Percentiles rank a stretch among this genome's conserved stretches.
Evolutionary conservation across 2,113 vertebrate species (phyloP).

Genomic region (Chloroceryle aenea): DNA sequence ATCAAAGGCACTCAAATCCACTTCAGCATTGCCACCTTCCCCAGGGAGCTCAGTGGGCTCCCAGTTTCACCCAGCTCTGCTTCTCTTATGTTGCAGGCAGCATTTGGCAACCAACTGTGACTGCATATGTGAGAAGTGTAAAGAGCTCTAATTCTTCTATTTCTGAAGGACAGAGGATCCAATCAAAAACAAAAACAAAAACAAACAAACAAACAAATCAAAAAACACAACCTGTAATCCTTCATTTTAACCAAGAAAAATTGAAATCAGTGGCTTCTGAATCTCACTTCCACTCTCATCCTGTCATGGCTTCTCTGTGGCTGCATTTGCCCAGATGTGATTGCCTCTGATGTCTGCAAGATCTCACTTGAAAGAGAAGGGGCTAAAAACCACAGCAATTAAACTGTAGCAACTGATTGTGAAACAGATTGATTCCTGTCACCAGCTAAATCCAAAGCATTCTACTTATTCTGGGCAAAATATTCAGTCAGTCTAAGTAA

Average conservation of each 20-base stretch:
- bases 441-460: neutral
- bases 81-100: neutral
- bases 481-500: fast-evolving
- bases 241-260: neutral
- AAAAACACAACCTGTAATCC: fast-evolving
- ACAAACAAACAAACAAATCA: too few species aligned
- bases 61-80: neutral
- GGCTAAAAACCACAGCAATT: neutral
- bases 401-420: neutral
- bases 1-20: neutral
- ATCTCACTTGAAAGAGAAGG: neutral
- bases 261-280: neutral
- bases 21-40: neutral
- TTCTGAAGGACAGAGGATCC: neutral
- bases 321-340: neutral
- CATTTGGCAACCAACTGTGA: fast-evolving
- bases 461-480: neutral
- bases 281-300: neutral
- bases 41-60: neutral
- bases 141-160: neutral
- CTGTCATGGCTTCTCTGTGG: fast-evolving
- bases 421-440: neutral
- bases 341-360: neutral
- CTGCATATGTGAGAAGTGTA: fast-evolving
- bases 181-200: neutral